A percentile compares a stretch with the other conserved stretches of the same genome.
These are phyloP conservation scores for Neoseiulus cucumeris DNA, from an alignment of 1,140 invertebrate species.

Conservation along the genomic window DNA sequence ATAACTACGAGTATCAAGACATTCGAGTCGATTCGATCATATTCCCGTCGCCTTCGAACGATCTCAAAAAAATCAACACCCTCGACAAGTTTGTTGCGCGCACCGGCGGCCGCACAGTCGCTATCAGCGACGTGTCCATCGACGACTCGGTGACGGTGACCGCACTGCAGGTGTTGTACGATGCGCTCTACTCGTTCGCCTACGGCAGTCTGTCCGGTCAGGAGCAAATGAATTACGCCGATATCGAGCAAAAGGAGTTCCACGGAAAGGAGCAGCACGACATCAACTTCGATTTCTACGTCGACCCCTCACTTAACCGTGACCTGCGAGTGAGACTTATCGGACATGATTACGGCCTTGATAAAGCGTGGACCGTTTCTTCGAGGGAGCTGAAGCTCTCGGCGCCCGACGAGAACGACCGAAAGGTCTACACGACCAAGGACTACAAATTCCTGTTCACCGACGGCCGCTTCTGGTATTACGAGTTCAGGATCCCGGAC, in stretches of 20 bases:
- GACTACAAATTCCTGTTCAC: not conserved
- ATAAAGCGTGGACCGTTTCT: not conserved
- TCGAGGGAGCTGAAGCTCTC: not conserved
- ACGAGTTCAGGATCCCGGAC: constrained; percentile 6
- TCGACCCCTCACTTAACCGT: not conserved
- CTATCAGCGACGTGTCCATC: not conserved
- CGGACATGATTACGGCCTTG: not conserved
- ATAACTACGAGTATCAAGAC: not conserved
- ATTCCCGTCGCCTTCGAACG: not conserved
- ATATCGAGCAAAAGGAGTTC: constrained; percentile 1
- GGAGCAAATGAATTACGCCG: not conserved
- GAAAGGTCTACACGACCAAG: not conserved
- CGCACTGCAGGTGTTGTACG: not conserved
- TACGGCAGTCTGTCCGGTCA: not conserved
- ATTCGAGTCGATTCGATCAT: not conserved
- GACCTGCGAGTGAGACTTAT: not conserved
- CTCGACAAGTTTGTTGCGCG: not conserved
- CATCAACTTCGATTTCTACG: not conserved
- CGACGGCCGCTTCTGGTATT: not conserved
- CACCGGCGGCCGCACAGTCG: not conserved
- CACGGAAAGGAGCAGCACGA: constrained; percentile 5
- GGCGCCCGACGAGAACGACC: not conserved
- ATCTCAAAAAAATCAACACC: not conserved
- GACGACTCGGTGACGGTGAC: not conserved
- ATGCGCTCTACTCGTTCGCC: not conserved